Evolutionary conservation across 2,888 invertebrate species (phyloP).

Genomic region (Ethmia dodecea): DNA sequence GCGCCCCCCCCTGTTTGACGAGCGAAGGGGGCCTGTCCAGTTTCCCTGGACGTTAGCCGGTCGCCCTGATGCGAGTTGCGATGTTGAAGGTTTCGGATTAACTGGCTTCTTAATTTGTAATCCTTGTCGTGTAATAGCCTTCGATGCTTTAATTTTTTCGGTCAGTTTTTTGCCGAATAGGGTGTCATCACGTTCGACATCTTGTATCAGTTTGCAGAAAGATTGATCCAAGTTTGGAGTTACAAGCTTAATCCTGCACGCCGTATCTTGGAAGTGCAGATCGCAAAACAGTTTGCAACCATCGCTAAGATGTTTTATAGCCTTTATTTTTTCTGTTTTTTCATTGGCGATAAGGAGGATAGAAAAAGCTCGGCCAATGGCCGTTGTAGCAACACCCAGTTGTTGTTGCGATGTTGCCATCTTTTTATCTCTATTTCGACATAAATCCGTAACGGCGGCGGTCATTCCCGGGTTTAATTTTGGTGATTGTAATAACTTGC

Average conservation of each 20-base stretch:
- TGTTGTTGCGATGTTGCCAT: not conserved
- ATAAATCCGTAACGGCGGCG: not conserved
- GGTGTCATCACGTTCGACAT: slow-evolving; percentile 12
- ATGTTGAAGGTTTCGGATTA: too few species aligned
- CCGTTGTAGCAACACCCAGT: not conserved
- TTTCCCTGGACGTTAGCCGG: too few species aligned
- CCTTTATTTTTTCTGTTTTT: not conserved
- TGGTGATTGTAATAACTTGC: not conserved
- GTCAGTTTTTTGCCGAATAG: slow-evolving; percentile 12
- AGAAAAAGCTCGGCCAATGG: not conserved
- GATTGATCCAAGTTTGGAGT: slow-evolving; percentile 6
- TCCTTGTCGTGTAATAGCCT: slow-evolving; percentile 15
- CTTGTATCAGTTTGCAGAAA: slow-evolving; percentile 7
- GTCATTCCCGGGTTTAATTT: slow-evolving; percentile 1
- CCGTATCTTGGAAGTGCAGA: slow-evolving; percentile 7
- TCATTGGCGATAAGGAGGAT: not conserved
- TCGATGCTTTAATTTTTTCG: slow-evolving; percentile 18
- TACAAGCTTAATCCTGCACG: slow-evolving; percentile 8
- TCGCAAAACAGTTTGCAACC: slow-evolving; percentile 11
- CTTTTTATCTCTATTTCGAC: not conserved
- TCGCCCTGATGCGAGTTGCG: too few species aligned
- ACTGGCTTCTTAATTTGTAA: slow-evolving; percentile 11
- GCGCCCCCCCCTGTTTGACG: not conserved
- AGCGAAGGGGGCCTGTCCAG: not conserved
- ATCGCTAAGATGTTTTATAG: slow-evolving; percentile 8